phyloP scores from a whole-genome alignment of 2,797 vertebrate genomes.

The Glyptemys insculpta region DNA sequence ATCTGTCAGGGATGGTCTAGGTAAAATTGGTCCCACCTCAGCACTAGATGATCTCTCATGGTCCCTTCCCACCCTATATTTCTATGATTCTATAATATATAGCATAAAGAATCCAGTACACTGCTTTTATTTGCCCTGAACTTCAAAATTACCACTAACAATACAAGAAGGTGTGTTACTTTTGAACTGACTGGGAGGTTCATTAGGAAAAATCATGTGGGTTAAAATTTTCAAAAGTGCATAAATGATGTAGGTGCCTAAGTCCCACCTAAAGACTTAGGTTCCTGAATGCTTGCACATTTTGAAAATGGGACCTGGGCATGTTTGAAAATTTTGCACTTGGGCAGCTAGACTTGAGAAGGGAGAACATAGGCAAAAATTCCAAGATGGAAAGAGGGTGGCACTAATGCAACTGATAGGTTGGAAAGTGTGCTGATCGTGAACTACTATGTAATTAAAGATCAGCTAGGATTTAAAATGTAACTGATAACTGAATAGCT shows the following conservation, averaged over 20 bases:
- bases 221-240: neutral
- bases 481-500: neutral
- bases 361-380: neutral
- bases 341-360: neutral
- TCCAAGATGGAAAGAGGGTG: neutral
- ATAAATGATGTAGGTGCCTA: neutral
- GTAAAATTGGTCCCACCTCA: neutral
- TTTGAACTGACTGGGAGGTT: neutral
- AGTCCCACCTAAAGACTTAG: neutral
- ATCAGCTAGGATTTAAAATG: neutral
- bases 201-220: neutral
- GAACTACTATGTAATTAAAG: neutral
- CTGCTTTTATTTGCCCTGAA: neutral
- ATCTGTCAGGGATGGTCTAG: neutral
- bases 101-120: neutral
- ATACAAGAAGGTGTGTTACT: neutral
- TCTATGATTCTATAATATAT: neutral
- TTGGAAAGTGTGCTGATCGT: neutral
- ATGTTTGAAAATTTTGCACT: neutral
- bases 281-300: fast-evolving
- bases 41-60: neutral
- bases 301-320: neutral
- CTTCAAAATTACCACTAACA: neutral
- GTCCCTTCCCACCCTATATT: neutral
- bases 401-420: neutral